Percentiles rank a stretch among this genome's conserved stretches.
Evolutionary conservation across 2,113 vertebrate species (phyloP).

Genomic region (Maccullochella peelii): DNA sequence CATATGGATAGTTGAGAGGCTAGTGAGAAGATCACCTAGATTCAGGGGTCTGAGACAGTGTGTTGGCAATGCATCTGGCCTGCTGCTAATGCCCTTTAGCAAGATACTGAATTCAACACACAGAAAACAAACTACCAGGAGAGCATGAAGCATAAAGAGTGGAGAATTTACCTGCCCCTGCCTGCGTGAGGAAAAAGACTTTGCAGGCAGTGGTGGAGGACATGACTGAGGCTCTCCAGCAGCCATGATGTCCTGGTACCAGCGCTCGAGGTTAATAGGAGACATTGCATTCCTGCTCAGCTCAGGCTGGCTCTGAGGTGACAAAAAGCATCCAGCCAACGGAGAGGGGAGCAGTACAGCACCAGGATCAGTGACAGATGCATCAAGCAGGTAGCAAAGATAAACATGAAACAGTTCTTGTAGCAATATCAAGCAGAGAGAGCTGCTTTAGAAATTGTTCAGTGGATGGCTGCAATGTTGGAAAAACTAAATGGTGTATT

Average conservation of each 20-base stretch:
- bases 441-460: neutral
- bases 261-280: constrained; percentile 87
- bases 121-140: neutral
- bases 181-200: constrained; percentile 89
- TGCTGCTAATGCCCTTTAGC: neutral
- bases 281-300: constrained; percentile 82
- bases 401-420: neutral
- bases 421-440: constrained; percentile 10
- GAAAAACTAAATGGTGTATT: neutral
- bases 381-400: constrained; percentile 46
- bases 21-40: neutral
- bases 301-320: constrained; percentile 85
- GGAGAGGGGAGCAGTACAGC: constrained; percentile 39
- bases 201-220: constrained; percentile 93
- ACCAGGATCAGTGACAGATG: constrained; percentile 58
- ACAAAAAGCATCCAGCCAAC: constrained; percentile 58
- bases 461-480: neutral
- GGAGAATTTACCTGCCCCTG: constrained; percentile 89
- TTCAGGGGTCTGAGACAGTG: neutral
- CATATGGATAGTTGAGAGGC: neutral
- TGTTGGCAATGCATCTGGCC: neutral
- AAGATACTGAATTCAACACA: neutral
- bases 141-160: constrained; percentile 13
- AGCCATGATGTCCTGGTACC: constrained; percentile 89
- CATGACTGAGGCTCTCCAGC: constrained; percentile 85